Evolutionary conservation across 30 jellyfish, hydroid and myxozoan species (phyloP).

Genomic region (Hydractinia symbiolongicarpus): DNA sequence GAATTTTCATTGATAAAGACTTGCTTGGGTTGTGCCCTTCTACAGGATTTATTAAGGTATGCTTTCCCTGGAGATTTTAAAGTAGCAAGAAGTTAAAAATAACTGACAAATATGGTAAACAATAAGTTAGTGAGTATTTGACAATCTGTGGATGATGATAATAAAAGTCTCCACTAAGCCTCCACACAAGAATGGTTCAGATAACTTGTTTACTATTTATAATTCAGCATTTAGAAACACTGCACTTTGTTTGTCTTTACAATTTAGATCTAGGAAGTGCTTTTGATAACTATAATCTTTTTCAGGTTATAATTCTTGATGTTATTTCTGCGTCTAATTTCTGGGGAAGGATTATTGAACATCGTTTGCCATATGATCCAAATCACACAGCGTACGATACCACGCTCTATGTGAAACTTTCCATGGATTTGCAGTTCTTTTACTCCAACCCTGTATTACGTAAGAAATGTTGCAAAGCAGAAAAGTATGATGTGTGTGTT

Average conservation of each 20-base stretch:
- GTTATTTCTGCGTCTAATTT: conserved; percentile 56
- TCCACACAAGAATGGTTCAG: too few relatives aligned
- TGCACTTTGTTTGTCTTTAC: too few relatives aligned
- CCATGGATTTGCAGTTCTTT: conserved; percentile 53
- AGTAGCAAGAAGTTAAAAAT: too few relatives aligned
- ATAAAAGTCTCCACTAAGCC: too few relatives aligned
- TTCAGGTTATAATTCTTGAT: conserved; percentile 60
- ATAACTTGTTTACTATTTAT: too few relatives aligned
- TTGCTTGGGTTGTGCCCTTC: conserved; percentile 45
- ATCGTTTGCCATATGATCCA: conserved; percentile 43
- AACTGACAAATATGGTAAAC: too few relatives aligned
- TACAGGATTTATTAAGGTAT: conserved; percentile 76
- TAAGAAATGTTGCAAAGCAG: conserved; percentile 31
- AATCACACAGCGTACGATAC: conserved; percentile 41
- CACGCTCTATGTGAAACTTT: conserved; percentile 32
- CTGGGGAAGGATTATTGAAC: conserved; percentile 64
- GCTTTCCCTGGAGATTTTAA: neutral
- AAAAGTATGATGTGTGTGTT: conserved; percentile 53
- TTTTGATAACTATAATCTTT: neutral
- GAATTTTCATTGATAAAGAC: conserved; percentile 62
- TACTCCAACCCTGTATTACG: conserved; percentile 38
- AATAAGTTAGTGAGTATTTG: too few relatives aligned
- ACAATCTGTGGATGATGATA: too few relatives aligned
- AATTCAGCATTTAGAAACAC: too few relatives aligned
- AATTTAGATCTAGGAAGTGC: too few relatives aligned